phyloP scores from a whole-genome alignment of 2,888 invertebrate species.

The Sipha maydis region DNA sequence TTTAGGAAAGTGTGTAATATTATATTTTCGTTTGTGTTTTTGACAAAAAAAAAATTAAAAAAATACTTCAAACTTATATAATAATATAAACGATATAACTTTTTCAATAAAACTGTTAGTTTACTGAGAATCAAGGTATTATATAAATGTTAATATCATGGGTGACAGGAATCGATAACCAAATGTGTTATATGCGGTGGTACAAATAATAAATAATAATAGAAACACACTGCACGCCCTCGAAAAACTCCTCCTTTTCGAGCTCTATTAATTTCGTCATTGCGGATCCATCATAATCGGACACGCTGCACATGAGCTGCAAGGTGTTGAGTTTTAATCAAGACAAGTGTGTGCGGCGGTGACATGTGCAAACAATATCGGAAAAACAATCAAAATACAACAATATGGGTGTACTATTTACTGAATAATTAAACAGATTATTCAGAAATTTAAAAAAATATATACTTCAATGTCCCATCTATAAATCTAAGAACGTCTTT shows the following conservation, averaged over 20 bases:
- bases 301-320: not conserved
- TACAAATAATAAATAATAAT: not conserved
- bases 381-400: not conserved
- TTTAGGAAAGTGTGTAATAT: too few relatives aligned
- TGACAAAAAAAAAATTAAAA: too few relatives aligned
- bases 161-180: not conserved
- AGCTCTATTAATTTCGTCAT: not conserved
- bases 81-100: not conserved
- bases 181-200: not conserved
- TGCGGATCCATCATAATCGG: not conserved
- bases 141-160: not conserved
- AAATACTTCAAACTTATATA: too few relatives aligned
- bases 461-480: too few relatives aligned
- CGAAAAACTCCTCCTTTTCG: not conserved
- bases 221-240: not conserved
- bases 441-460: too few relatives aligned
- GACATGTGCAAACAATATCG: not conserved
- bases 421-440: too few relatives aligned
- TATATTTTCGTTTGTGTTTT: too few relatives aligned
- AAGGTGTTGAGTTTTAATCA: slow-evolving; percentile 16
- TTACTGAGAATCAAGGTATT: not conserved
- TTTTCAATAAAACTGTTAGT: not conserved
- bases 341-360: not conserved
- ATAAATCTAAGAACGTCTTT: too few relatives aligned
- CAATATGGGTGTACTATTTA: not conserved